Percentiles rank a stretch among this genome's conserved stretches.
Evolutionary conservation across 1,140 invertebrate species (phyloP).

Genomic region (Cotesia vestalis): DNA sequence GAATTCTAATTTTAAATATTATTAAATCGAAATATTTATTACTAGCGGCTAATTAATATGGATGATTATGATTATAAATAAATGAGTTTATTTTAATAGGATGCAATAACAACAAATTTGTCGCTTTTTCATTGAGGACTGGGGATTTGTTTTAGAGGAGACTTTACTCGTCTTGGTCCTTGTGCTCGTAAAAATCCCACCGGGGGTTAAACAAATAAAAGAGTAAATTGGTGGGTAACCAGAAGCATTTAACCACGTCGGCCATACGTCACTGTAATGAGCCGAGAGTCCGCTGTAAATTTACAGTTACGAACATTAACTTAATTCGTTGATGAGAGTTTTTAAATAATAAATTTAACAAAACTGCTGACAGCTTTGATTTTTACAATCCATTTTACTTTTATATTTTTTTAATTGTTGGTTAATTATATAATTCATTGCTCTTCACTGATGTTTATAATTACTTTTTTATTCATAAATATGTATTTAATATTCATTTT

Average conservation of each 20-base stretch:
- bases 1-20: background rate
- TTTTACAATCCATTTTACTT: too few relatives aligned
- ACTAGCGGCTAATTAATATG: background rate
- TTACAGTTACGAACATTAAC: slow-evolving; percentile 11
- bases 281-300: slow-evolving; percentile 29
- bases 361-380: too few relatives aligned
- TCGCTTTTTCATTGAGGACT: slow-evolving; percentile 3
- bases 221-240: slow-evolving; percentile 1
- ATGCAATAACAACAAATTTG: background rate
- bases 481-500: too few relatives aligned
- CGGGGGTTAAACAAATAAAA: slow-evolving; percentile 25
- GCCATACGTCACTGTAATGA: slow-evolving; percentile 52
- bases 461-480: too few relatives aligned
- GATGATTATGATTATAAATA: background rate
- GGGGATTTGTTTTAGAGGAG: background rate
- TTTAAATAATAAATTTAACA: too few relatives aligned
- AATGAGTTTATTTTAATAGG: background rate
- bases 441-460: too few relatives aligned
- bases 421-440: too few relatives aligned
- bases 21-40: background rate
- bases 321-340: slow-evolving; percentile 13
- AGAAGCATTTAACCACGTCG: slow-evolving; percentile 36
- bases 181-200: slow-evolving; percentile 15
- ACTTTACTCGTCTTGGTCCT: too few relatives aligned
- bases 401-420: too few relatives aligned